These are phyloP conservation scores for Drosophila nebulosa DNA, from an alignment of 1,140 invertebrate species.

Conservation along the genomic window DNA sequence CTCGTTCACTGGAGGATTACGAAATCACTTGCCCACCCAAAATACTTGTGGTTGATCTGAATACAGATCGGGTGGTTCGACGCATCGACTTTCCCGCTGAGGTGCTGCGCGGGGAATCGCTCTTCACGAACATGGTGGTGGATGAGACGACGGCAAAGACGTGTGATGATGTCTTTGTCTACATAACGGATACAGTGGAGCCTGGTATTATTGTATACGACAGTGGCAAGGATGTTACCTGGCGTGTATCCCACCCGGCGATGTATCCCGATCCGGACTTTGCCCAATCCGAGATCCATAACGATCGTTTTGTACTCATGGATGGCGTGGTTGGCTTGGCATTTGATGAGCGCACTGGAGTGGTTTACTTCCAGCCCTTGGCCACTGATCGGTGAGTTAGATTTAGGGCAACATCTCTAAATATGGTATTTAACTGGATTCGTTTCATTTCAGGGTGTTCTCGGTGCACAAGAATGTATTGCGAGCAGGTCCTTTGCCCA, in stretches of 20 bases:
- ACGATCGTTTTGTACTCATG: constrained; percentile 87
- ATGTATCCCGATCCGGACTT: constrained; percentile 92
- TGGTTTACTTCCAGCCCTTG: constrained; percentile 90
- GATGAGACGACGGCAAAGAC: constrained; percentile 85
- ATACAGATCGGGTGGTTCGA: constrained; percentile 85
- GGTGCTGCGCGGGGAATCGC: constrained; percentile 85
- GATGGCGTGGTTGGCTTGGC: constrained; percentile 91
- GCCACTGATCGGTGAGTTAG: constrained; percentile 86
- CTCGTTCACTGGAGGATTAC: constrained; percentile 89
- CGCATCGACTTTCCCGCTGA: constrained; percentile 84
- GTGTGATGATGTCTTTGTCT: constrained; percentile 89
- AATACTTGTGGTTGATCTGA: constrained; percentile 89
- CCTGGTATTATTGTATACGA: constrained; percentile 91
- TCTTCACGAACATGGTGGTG: constrained; percentile 89
- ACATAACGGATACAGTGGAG: constrained; percentile 89
- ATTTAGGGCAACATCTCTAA: not conserved
- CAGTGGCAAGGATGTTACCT: constrained; percentile 86
- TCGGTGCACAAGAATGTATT: constrained; percentile 88
- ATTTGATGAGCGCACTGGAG: constrained; percentile 85
- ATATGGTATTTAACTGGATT: not conserved
- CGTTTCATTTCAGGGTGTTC: constrained; percentile 83
- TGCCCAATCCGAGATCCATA: constrained; percentile 85
- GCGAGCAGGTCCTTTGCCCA: constrained; percentile 85
- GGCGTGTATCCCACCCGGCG: constrained; percentile 88
- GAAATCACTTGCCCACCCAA: constrained; percentile 89